Base-by-base conservation (phyloP, 2,888 invertebrate genomes). In the Miltochrista miniata region DNA sequence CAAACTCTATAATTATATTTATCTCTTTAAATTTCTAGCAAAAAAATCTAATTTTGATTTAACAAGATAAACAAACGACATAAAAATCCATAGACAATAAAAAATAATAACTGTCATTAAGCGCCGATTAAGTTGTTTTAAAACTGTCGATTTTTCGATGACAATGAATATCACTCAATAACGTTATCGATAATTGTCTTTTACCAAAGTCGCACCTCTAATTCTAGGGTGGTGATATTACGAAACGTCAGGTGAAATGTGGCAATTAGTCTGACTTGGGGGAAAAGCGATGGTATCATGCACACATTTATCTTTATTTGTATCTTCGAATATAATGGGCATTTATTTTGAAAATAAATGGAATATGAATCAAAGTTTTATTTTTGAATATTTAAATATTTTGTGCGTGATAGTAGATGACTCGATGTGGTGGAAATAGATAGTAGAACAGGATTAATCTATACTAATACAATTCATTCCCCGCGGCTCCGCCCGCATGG, bases 241-340 rank as follows among this genome's bases (percentile, higher is more conserved):
- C 47, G 15, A 53, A 10, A 49, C 40, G 33, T 37, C 54, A 66
- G 66, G 64, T 66, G 66, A 45, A 65, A 56, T 51, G 39, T 39
- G 42, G 47, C 40, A 57, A 65, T 66, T 61, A 63, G 51, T 63
- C 63, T 52, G 55, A 18, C 13, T 4, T 48, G 60, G 57, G 38
- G 38, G 24, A 5, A 47, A 46, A 24, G 34, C 50, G 51, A 64
- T 57, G 54, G 45, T 45, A 54, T 57, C 54, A 39, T 11, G 29
- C n/a, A 41, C 40, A 44, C 54, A 60, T 65, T 63, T 53, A 55
- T 64, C 60, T 60, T 60, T 14, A 31, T 35, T 35, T 18, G 33
- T 5, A 33, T 18, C 12, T 18, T 34, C 9, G 15, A 9, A 42
- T 18, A 42, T 15, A 33, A 18, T 31, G 34, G 31, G 11, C 18